Evolutionary conservation across 2,888 invertebrate genomes (phyloP), one percentile per base, ranked within the genome.

Genomic region (Aricia artaxerxes): DNA sequence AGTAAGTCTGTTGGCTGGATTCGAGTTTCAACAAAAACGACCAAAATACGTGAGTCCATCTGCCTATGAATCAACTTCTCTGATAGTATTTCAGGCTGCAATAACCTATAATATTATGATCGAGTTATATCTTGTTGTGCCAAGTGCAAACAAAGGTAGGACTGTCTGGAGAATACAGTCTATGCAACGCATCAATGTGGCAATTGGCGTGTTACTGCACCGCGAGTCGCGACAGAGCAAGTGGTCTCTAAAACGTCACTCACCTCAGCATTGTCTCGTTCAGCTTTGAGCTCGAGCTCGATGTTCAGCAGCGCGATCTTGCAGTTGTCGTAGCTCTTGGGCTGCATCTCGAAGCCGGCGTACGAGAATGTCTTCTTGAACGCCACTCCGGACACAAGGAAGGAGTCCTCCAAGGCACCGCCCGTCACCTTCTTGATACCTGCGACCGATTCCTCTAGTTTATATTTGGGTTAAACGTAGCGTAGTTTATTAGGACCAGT

Each of bases 311-410:
- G 91, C 0, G 99, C 99, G 82, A 99, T 99, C 94, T 97, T 98
- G 85, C 99, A 99, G 82, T 97, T 95, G 16, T 95, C 90, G 88
- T 99, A 99, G 38, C 95, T 96, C 94, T 99, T 99, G 0, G 98
- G 99, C 88, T 99, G 99, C 99, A 99, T 99, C 95, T 99, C 99
- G 90, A 99, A 99, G 11, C 99, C 99, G 83, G 99, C 99, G 89
- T 99, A 99, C 0, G 99, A 99, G 95, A 99, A 99, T 0, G 99
- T 99, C 94, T 99, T 99, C 94, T 99, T 99, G 92, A 99, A 99
- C 0, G 99, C 99, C 1, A 99, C 99, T 16, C 99, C 99, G 5
- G 97, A 96, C 0, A 99, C 97, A 4, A 99, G 94, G 86, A 97
- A 95, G 0, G 99, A 99, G 84, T 99, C 99, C 86, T 97, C 97